Evolutionary conservation across 2,113 vertebrate species (phyloP).

Genomic region (Galbula dea): DNA sequence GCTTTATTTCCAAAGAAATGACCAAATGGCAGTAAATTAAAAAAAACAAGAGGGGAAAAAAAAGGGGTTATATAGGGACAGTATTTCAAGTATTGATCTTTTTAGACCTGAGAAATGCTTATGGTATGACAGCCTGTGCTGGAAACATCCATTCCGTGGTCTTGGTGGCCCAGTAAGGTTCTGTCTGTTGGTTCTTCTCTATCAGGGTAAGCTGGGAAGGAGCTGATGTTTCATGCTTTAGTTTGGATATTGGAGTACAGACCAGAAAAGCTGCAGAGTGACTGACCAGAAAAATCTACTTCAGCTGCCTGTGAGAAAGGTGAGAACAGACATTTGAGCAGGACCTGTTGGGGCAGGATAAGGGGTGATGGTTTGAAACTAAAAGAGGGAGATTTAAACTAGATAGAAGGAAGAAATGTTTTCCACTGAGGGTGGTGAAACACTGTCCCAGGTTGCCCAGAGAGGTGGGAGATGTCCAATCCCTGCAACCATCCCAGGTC

Average conservation of each 20-base stretch:
- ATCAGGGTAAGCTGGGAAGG: not conserved
- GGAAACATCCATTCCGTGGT: not conserved
- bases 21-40: not conserved
- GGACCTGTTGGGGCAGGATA: no score
- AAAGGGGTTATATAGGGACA: fast-evolving
- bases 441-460: no score
- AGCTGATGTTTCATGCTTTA: not conserved
- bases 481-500: no score
- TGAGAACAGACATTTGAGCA: no score
- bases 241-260: not conserved
- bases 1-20: not conserved
- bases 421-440: no score
- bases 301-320: not conserved
- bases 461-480: no score
- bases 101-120: not conserved
- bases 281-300: not conserved
- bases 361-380: no score
- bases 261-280: not conserved
- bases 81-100: not conserved
- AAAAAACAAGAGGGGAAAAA: not conserved
- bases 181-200: fast-evolving
- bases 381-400: no score
- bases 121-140: not conserved
- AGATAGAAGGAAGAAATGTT: no score
- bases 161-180: not conserved